Percentiles rank a stretch among this genome's conserved stretches.
phyloP scores from a whole-genome alignment of 2,888 invertebrate species.

The Caenorhabditis plicata region DNA sequence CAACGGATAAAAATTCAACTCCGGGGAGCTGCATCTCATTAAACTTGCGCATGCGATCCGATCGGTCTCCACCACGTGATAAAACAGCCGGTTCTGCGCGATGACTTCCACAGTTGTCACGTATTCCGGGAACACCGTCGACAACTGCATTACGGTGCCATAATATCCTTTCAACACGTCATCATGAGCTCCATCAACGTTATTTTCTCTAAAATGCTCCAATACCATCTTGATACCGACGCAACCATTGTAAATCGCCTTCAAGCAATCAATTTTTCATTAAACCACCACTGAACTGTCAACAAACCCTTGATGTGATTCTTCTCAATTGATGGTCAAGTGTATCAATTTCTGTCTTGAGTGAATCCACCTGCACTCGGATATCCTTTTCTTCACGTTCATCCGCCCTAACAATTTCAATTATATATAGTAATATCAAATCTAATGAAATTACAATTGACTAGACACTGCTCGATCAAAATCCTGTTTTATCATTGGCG shows the following conservation, averaged over 20 bases:
- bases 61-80: slow-evolving; percentile 75
- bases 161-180: slow-evolving; percentile 58
- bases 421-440: neutral
- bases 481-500: slow-evolving; percentile 25
- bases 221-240: slow-evolving; percentile 24
- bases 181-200: slow-evolving; percentile 38
- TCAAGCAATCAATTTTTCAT: neutral
- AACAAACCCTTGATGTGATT: slow-evolving; percentile 74
- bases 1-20: slow-evolving; percentile 92
- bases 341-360: slow-evolving; percentile 71
- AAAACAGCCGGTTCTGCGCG: slow-evolving; percentile 79
- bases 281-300: neutral
- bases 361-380: slow-evolving; percentile 31
- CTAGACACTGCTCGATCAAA: slow-evolving; percentile 26
- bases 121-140: slow-evolving; percentile 92
- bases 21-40: slow-evolving; percentile 92
- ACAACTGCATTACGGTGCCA: slow-evolving; percentile 82
- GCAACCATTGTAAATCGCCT: slow-evolving; percentile 28
- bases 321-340: slow-evolving; percentile 80
- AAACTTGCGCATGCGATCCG: no score
- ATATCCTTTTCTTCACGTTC: slow-evolving; percentile 43
- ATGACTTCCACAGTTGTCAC: slow-evolving; percentile 96
- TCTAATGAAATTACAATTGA: slow-evolving; percentile 28
- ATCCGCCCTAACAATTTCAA: slow-evolving; percentile 29
- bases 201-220: slow-evolving; percentile 22